These are phyloP conservation scores for Xestia rhomboidea DNA, from an alignment of 2,888 invertebrate genomes.

Conservation along the genomic window DNA sequence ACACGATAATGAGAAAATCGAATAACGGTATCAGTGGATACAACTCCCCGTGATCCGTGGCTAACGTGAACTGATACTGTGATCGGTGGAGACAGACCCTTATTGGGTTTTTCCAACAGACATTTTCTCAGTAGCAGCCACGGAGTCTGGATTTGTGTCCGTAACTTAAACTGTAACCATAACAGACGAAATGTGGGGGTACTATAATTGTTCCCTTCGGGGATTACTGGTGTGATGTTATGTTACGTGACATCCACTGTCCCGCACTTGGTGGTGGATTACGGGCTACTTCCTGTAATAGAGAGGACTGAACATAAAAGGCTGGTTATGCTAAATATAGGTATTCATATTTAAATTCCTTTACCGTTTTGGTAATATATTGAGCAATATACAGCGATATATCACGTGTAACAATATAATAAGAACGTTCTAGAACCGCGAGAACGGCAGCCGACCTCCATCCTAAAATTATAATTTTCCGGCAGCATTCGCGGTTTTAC, in stretches of 20 bases:
- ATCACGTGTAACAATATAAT: conserved; percentile 32
- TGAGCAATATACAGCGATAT: conserved; percentile 12
- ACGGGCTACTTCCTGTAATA: neutral
- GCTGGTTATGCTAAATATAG: neutral
- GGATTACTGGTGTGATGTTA: neutral
- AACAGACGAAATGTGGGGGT: neutral
- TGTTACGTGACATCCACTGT: neutral
- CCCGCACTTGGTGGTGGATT: neutral
- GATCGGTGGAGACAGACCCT: too few species aligned
- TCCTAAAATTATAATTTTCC: conserved; percentile 69
- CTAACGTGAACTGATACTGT: too few species aligned
- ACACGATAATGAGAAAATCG: too few species aligned
- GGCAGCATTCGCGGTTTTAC: conserved; percentile 54
- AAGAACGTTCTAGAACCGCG: conserved; percentile 49
- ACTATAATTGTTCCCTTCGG: neutral
- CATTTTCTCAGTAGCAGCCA: neutral
- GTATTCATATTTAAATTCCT: neutral
- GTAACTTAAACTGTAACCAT: too few species aligned
- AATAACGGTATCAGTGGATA: too few species aligned
- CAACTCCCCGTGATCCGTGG: too few species aligned
- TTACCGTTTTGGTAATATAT: conserved; percentile 8
- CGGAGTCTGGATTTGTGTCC: neutral
- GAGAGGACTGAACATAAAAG: neutral
- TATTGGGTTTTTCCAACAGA: neutral
- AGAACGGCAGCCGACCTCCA: conserved; percentile 50